Percentiles rank a stretch among this genome's conserved stretches.
These are phyloP conservation scores for Agriopis aurantiaria DNA, from an alignment of 2,888 invertebrate genomes.

Conservation along the genomic window DNA sequence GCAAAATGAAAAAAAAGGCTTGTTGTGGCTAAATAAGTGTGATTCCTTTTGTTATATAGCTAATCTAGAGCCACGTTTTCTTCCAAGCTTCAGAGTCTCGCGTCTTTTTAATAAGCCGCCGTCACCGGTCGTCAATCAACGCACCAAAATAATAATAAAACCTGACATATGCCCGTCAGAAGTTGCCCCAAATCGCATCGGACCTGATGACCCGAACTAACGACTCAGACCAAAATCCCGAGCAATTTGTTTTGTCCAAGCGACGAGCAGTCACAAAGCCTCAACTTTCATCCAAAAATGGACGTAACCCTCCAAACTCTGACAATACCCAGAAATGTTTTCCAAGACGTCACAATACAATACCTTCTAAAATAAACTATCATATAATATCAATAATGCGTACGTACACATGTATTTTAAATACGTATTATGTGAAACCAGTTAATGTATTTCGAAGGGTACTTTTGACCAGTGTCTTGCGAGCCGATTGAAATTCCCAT, in stretches of 20 bases:
- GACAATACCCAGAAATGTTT: constrained; percentile 52
- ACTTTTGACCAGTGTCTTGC: constrained; percentile 60
- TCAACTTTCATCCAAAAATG: constrained; percentile 49
- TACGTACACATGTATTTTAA: constrained; percentile 85
- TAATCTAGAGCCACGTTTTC: neutral
- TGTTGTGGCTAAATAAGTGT: too few species aligned
- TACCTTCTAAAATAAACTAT: constrained; percentile 82
- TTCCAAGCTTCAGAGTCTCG: constrained; percentile 8
- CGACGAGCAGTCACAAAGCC: constrained; percentile 49
- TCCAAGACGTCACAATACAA: constrained; percentile 64
- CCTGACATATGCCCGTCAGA: constrained; percentile 79
- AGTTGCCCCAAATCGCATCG: constrained; percentile 85
- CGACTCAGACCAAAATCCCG: constrained; percentile 82
- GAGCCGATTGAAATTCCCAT: constrained; percentile 80
- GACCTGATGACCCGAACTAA: constrained; percentile 83
- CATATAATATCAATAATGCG: constrained; percentile 86
- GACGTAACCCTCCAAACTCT: constrained; percentile 30
- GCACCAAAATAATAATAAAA: constrained; percentile 70
- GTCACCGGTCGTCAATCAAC: constrained; percentile 74
- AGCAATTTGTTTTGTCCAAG: constrained; percentile 53
- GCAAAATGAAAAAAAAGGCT: too few species aligned
- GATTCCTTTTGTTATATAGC: too few species aligned
- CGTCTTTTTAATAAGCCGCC: constrained; percentile 35
- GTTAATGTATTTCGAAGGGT: constrained; percentile 70
- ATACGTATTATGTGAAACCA: constrained; percentile 83